phyloP scores from a whole-genome alignment of 1,140 invertebrate genomes.

The Ceratosolen fusciceps region DNA sequence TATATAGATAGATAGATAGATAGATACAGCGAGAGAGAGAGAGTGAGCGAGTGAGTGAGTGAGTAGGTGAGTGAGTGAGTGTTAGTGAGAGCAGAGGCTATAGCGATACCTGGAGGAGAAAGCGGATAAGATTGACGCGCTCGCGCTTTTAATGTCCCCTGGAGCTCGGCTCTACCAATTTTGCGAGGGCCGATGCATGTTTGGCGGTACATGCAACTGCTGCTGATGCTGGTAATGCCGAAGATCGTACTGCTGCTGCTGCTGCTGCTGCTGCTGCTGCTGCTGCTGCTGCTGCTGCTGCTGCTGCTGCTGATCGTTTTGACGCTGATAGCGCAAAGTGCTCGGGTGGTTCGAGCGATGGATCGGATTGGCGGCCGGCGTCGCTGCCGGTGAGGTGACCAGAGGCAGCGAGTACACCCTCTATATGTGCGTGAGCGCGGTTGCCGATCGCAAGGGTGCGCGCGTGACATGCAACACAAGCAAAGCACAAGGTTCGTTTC shows the following conservation, averaged over 20 bases:
- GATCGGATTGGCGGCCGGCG: conserved; percentile 64
- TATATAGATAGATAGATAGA: conserved; percentile 26
- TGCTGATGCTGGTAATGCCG: conserved; percentile 58
- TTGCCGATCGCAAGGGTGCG: conserved; percentile 52
- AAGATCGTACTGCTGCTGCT: conserved; percentile 49
- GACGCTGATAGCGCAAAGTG: conserved; percentile 51
- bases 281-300: no score
- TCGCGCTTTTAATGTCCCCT: conserved; percentile 46
- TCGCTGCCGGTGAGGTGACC: conserved; percentile 62
- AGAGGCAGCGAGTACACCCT: conserved; percentile 74
- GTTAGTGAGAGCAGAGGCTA: conserved; percentile 37
- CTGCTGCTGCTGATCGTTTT: conserved; percentile 54
- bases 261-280: conserved; percentile 53
- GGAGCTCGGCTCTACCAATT: conserved; percentile 63
- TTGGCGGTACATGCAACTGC: conserved; percentile 64
- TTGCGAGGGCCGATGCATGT: conserved; percentile 67
- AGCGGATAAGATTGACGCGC: conserved; percentile 50
- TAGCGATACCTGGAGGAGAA: conserved; percentile 47
- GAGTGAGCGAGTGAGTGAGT: conserved; percentile 46
- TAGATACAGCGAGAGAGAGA: conserved; percentile 47
- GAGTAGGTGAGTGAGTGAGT: conserved; percentile 45
- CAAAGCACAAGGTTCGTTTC: conserved; percentile 65
- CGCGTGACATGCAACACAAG: conserved; percentile 70
- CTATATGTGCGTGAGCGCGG: conserved; percentile 58
- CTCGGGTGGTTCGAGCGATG: conserved; percentile 66